phyloP scores from a whole-genome alignment of 2,888 invertebrate genomes.

The Pterostichus madidus region DNA sequence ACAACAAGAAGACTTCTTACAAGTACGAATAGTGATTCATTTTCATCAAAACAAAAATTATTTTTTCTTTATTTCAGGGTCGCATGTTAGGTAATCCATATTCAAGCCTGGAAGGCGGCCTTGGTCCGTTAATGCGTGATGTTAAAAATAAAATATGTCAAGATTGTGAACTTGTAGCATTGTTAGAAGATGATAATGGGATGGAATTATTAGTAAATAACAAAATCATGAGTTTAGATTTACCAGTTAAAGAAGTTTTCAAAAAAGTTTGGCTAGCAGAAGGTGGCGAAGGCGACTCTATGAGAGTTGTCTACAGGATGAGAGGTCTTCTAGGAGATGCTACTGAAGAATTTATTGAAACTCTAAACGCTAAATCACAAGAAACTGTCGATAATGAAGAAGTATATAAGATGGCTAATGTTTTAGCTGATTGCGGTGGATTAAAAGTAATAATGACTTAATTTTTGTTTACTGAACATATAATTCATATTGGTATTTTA shows the following conservation, averaged over 20 bases:
- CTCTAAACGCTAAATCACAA: conserved; percentile 91
- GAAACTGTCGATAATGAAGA: conserved; percentile 96
- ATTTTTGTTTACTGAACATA: neutral
- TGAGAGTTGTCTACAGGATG: conserved; percentile 99
- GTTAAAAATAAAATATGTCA: conserved; percentile 99
- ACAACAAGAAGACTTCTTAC: conserved; percentile 98
- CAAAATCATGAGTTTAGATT: conserved; percentile 97
- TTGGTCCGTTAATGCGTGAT: conserved; percentile 98
- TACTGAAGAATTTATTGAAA: conserved; percentile 99
- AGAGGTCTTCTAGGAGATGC: conserved; percentile 98
- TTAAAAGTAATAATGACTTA: conserved; percentile 77
- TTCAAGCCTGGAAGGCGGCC: conserved; percentile 93
- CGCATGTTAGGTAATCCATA: conserved; percentile 99
- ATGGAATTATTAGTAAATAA: conserved; percentile 99
- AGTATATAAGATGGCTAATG: conserved; percentile 93
- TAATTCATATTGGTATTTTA: conserved; percentile 55
- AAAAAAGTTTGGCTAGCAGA: conserved; percentile 94
- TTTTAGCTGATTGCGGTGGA: conserved; percentile 89
- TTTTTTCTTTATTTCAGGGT: conserved; percentile 79
- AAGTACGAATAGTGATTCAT: conserved; percentile 77
- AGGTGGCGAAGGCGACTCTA: conserved; percentile 95
- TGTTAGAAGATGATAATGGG: conserved; percentile 98
- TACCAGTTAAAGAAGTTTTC: conserved; percentile 95
- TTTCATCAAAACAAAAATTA: conserved; percentile 2
- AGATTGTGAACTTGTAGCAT: conserved; percentile 98